Percentiles rank a stretch among this genome's conserved stretches.
phyloP scores from a whole-genome alignment of 2,113 vertebrate species.

The Hirundichthys speculiger region DNA sequence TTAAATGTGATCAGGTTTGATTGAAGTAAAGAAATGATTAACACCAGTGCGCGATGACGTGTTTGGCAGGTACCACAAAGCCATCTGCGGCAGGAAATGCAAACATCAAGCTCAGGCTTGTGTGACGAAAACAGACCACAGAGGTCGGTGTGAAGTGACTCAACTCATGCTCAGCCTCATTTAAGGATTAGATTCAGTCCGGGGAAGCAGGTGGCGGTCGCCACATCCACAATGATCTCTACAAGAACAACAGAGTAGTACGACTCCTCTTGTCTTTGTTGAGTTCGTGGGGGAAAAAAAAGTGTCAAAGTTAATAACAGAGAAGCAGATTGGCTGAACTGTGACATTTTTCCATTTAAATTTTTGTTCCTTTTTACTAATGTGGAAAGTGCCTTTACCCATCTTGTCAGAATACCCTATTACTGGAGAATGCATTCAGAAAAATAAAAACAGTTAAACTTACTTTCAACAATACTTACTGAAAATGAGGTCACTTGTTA shows the following conservation, averaged over 20 bases:
- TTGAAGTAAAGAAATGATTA: slow-evolving; percentile 49
- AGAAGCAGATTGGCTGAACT: neutral
- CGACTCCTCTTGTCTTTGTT: neutral
- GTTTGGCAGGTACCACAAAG: slow-evolving; percentile 37
- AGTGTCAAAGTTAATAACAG: too few relatives aligned
- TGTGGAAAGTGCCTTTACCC: neutral
- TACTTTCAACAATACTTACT: neutral
- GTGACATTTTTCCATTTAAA: slow-evolving; percentile 26
- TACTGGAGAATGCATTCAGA: neutral
- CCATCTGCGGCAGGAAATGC: slow-evolving; percentile 58
- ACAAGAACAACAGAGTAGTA: slow-evolving; percentile 9
- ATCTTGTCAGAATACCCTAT: neutral
- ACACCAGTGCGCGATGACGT: slow-evolving; percentile 49
- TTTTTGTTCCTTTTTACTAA: neutral
- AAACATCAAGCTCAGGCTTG: slow-evolving; percentile 33
- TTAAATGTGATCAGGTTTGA: slow-evolving; percentile 29
- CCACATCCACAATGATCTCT: slow-evolving; percentile 31
- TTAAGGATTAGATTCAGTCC: slow-evolving; percentile 59
- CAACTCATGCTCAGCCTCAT: slow-evolving; percentile 29
- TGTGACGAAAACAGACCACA: slow-evolving; percentile 60
- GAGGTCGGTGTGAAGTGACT: slow-evolving; percentile 65
- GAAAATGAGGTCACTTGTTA: too few relatives aligned
- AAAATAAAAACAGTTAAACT: neutral
- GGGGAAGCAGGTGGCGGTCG: slow-evolving; percentile 55
- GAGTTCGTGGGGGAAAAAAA: neutral